Conservation (phyloP, 30 jellyfish, hydroid and myxozoan species). For the Hydractinia echinata region DNA sequence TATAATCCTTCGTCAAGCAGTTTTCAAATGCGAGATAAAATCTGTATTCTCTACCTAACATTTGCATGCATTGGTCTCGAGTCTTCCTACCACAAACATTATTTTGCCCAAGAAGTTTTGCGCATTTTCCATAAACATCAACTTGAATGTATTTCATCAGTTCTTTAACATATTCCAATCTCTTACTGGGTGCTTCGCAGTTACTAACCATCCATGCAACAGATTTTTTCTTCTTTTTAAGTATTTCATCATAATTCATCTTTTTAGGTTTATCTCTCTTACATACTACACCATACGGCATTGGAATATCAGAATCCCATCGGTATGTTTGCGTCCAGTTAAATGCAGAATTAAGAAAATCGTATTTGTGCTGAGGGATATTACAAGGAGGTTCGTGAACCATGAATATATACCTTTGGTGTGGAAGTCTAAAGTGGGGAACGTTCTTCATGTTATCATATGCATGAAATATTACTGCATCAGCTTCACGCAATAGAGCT, state of each 20-base stretch:
- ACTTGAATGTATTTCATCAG: conserved; percentile 40
- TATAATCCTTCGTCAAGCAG: conserved; percentile 53
- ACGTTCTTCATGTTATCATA: neutral
- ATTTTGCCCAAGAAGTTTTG: conserved; percentile 39
- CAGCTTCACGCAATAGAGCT: conserved; percentile 7
- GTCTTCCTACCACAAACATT: conserved; percentile 34
- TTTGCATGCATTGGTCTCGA: conserved; percentile 6
- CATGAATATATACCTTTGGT: neutral
- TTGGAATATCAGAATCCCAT: neutral
- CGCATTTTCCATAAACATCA: conserved; percentile 61
- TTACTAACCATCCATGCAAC: conserved; percentile 17
- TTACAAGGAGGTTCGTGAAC: conserved; percentile 7
- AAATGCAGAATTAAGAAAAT: neutral
- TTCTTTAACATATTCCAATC: conserved; percentile 56
- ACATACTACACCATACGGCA: neutral
- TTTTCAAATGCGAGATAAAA: conserved; percentile 56
- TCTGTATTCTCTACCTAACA: conserved; percentile 34
- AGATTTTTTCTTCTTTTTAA: neutral
- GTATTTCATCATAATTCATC: neutral
- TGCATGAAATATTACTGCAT: neutral
- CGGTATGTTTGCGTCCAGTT: conserved; percentile 9
- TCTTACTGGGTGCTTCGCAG: neutral
- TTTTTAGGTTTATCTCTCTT: neutral
- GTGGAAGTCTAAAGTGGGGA: neutral
- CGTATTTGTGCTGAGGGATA: neutral